A percentile compares a stretch with the other conserved stretches of the same genome.
These are phyloP conservation scores for Rhinichthys osculus DNA, from an alignment of 2,797 vertebrate genomes.

Conservation along the genomic window DNA sequence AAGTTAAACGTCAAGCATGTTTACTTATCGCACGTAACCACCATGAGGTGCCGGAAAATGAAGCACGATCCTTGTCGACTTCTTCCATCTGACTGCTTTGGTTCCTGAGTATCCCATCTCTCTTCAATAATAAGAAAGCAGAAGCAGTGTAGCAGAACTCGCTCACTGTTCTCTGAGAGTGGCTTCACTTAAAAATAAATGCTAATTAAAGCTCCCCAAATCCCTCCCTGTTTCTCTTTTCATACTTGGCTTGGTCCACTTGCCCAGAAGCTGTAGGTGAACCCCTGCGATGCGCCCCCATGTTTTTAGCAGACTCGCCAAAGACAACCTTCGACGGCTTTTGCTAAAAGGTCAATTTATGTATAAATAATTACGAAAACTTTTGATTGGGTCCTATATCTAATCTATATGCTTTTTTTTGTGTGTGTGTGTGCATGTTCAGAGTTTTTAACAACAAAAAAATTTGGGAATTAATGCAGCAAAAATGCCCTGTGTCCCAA, in stretches of 20 bases:
- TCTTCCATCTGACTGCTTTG: constrained; percentile 11
- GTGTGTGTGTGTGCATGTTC: not conserved
- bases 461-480: constrained; percentile 43
- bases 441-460: constrained; percentile 27
- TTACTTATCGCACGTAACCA: not conserved
- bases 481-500: constrained; percentile 77
- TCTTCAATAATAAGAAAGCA: constrained; percentile 31
- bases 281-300: not conserved
- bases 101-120: constrained; percentile 9
- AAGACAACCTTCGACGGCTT: constrained; percentile 3
- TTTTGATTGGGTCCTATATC: not conserved
- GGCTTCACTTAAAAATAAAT: constrained; percentile 86
- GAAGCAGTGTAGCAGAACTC: constrained; percentile 63
- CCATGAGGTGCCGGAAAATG: not conserved
- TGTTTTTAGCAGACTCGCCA: constrained; percentile 20
- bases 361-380: constrained; percentile 4
- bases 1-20: not conserved
- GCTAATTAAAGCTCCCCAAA: constrained; percentile 84
- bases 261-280: constrained; percentile 74
- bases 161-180: constrained; percentile 77
- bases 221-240: constrained; percentile 50
- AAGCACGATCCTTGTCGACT: not conserved
- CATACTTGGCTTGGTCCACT: constrained; percentile 63
- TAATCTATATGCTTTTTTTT: not conserved
- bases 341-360: constrained; percentile 7